Percentiles rank a stretch among this genome's conserved stretches.
Conservation (phyloP, 2,797 vertebrate species). For the Lacerta agilis region DNA sequence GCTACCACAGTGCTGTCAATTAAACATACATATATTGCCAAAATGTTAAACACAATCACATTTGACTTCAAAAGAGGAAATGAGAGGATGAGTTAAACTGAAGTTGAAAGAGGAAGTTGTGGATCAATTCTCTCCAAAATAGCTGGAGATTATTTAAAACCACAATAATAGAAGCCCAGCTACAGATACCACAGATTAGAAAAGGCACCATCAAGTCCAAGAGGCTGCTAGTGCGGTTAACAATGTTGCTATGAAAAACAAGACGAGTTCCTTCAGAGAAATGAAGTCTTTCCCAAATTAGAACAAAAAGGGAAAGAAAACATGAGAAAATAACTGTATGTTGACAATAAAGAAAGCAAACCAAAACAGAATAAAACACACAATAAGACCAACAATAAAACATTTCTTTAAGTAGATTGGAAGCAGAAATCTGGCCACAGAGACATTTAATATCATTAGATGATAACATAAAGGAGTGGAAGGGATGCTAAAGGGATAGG, state of each 20-base stretch:
- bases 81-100: background rate
- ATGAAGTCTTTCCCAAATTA: background rate
- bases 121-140: background rate
- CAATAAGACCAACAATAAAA: background rate
- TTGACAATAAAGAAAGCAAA: background rate
- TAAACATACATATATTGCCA: background rate
- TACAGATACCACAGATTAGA: background rate
- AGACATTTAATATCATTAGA: background rate
- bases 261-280: background rate
- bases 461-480: background rate
- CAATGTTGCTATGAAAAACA: background rate
- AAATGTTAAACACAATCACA: background rate
- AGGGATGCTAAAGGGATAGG: background rate
- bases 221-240: background rate
- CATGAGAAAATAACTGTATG: background rate
- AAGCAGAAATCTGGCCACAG: background rate
- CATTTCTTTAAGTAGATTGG: background rate
- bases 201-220: slow-evolving; percentile 9
- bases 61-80: background rate
- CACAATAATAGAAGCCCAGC: slow-evolving; percentile 9
- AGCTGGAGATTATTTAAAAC: background rate
- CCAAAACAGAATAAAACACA: background rate
- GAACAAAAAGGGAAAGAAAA: background rate
- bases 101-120: background rate
- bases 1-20: background rate